Base-by-base conservation (phyloP, 2,113 vertebrate genomes). In the Platysteira castanea region DNA sequence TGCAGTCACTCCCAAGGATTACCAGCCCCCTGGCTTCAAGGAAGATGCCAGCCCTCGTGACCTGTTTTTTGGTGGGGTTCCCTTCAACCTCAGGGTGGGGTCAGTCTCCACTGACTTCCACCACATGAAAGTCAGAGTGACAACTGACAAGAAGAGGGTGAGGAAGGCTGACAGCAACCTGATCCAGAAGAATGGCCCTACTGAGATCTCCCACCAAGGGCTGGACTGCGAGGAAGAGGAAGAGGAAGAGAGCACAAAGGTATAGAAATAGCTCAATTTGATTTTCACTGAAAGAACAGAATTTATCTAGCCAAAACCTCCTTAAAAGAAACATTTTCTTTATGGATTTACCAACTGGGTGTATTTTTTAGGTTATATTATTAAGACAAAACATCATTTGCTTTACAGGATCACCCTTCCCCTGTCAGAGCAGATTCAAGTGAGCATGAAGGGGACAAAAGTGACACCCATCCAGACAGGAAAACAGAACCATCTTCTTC, bases 11-110 rank as follows among this genome's bases (percentile, higher is more conserved):
- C 98, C 98, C 17, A 28, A 93, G 42, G 97, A 98, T 87, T 98
- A 98, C 87, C 98, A 98, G 44, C 98, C 98, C 18, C 98, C 97
- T 33, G 98, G 98, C 61, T 98, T 98, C 96, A 98, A 97, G 93
- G 97, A 97, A 37, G 98, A 91, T 16, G 47, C 33, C 52, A 95
- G 70, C 39, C 33, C 92, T 47, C 82, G 91, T 60, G 75, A 92
- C 28, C 80, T 98, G 22, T 24, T 98, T 4, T 98, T 98, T 50
- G 95, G 96, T 21, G 98, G 98, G 1, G 93, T 98, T 26, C 98
- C 98, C 4, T 17, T 98, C 61, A 96, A 73, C 69, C 57, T 98
- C 73, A 97, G 80, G 69, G 84, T 98, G 53, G 98, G 98, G 7
- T 93, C 97, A 10, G 90, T 98, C 70, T 97, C 97, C 56, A 98